A percentile compares a stretch with the other conserved stretches of the same genome.
Conservation (phyloP, 1,140 invertebrate genomes). For the Drosophila lacertosa region DNA sequence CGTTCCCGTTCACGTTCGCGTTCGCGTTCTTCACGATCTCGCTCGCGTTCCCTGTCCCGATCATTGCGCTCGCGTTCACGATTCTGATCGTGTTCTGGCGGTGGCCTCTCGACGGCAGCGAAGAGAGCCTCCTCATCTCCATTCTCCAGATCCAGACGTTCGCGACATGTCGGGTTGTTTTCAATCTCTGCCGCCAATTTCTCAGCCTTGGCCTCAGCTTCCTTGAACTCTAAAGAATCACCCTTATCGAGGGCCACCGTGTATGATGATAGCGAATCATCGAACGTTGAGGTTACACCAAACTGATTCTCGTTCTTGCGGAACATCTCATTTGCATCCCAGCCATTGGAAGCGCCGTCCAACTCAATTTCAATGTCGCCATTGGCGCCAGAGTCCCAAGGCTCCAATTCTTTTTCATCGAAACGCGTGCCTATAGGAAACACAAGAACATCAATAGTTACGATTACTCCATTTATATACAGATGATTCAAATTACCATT, state of each 20-base stretch:
- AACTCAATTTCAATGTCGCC: constrained; percentile 88
- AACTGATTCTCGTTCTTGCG: constrained; percentile 95
- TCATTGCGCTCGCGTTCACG: constrained; percentile 63
- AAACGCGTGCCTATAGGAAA: constrained; percentile 79
- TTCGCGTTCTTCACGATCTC: constrained; percentile 59
- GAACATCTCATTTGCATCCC: constrained; percentile 98
- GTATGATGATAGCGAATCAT: constrained; percentile 93
- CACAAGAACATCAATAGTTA: background rate
- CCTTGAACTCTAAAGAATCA: constrained; percentile 94
- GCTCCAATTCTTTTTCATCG: constrained; percentile 93
- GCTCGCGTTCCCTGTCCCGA: constrained; percentile 65
- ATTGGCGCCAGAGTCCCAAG: constrained; percentile 91
- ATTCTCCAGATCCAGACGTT: constrained; percentile 94
- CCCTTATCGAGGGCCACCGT: constrained; percentile 93
- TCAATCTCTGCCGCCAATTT: constrained; percentile 96
- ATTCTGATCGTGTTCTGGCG: constrained; percentile 55
- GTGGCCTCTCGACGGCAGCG: constrained; percentile 88
- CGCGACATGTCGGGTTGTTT: constrained; percentile 91
- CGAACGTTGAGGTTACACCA: constrained; percentile 94
- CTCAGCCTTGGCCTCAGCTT: constrained; percentile 92
- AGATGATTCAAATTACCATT: constrained; percentile 85
- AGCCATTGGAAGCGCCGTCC: constrained; percentile 92
- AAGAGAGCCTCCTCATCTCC: constrained; percentile 93
- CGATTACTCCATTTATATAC: background rate
- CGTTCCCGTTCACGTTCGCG: constrained; percentile 74